Base-by-base conservation (phyloP, 2,113 vertebrate genomes). In the Periophthalmodon schlosseri region DNA sequence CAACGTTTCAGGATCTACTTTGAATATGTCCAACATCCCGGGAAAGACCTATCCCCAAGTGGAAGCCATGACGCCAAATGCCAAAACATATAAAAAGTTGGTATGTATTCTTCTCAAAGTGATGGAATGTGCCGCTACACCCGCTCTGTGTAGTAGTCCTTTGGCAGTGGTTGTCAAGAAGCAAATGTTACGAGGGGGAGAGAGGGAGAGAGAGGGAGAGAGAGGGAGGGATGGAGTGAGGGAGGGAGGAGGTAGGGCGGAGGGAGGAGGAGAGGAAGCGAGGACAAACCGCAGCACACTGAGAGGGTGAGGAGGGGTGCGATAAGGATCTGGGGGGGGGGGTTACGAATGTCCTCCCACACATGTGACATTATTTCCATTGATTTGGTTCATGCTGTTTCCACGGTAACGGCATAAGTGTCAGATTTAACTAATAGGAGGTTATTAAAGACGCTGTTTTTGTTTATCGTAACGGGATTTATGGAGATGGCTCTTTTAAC, bases 341-440 rank as follows among this genome's bases (percentile, higher is more conserved):
- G 73, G 79, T 74, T 76, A 92, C 86, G 84, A 91, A 89, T 92
- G 83, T 91, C 93, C 90, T 94, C 90, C 90, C 90, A 77, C 76
- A 74, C 58, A 86, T 90, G 88, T 93, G 91, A 93, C 92, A 94
- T 93, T 93, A 93, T 90, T 87, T 93, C 82, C 88, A 95, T 95
- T 91, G 93, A 96, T 95, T 93, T 94, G 92, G 92, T 93, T 94
- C 93, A 94, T 93, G 91, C 81, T 80, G 95, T 95, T 95, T 88
- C 94, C 91, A 89, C 78, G 92, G 94, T 90, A 92, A 95, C 92
- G 88, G 81, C 85, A 82, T 91, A 91, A 28, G 14, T 15, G 81
- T 83, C 78, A 0, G 65, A 85, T 87, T 83, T 86, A 89, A 90
- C 78, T 79, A 72, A 76, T 73, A 63, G 67, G 20, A 1, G 52